phyloP scores from a whole-genome alignment of 2,113 vertebrate genomes.

The Pygoscelis antarcticus region DNA sequence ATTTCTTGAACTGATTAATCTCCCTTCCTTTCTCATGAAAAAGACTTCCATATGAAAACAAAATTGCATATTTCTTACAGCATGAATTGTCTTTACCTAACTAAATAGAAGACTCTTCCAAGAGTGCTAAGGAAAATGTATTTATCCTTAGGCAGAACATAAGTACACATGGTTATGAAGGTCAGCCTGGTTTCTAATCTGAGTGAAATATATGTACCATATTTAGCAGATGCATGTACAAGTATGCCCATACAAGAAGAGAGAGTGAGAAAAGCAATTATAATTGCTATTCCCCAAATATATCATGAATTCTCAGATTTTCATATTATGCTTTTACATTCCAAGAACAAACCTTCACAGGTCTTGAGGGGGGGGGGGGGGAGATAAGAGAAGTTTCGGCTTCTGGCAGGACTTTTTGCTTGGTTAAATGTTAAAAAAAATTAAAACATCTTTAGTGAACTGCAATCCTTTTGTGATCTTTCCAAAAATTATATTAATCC shows the following conservation, averaged over 20 bases:
- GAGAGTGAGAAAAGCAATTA: slow-evolving; percentile 60
- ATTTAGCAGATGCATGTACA: slow-evolving; percentile 13
- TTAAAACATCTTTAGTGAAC: not conserved
- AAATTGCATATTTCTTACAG: not conserved
- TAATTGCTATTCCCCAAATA: slow-evolving; percentile 43
- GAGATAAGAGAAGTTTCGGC: not conserved
- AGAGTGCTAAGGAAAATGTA: not conserved
- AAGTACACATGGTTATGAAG: slow-evolving; percentile 15
- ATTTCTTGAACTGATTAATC: not conserved
- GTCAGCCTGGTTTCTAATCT: slow-evolving; percentile 46
- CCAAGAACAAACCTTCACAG: not conserved
- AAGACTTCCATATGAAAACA: not conserved
- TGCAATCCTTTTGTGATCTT: not conserved
- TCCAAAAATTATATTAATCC: not conserved
- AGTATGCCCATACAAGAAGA: slow-evolving; percentile 35
- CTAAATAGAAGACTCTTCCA: not conserved
- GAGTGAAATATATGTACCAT: slow-evolving; percentile 8
- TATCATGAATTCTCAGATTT: slow-evolving; percentile 17
- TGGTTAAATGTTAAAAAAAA: not conserved
- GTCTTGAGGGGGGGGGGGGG: not conserved
- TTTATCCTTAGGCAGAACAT: slow-evolving; percentile 28
- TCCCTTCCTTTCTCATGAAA: not conserved
- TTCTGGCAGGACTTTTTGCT: not conserved
- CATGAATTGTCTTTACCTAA: not conserved
- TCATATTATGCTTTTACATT: not conserved